A percentile compares a stretch with the other conserved stretches of the same genome.
Evolutionary conservation across 2,113 vertebrate species (phyloP).

Genomic region (Hemiprocne comata): DNA sequence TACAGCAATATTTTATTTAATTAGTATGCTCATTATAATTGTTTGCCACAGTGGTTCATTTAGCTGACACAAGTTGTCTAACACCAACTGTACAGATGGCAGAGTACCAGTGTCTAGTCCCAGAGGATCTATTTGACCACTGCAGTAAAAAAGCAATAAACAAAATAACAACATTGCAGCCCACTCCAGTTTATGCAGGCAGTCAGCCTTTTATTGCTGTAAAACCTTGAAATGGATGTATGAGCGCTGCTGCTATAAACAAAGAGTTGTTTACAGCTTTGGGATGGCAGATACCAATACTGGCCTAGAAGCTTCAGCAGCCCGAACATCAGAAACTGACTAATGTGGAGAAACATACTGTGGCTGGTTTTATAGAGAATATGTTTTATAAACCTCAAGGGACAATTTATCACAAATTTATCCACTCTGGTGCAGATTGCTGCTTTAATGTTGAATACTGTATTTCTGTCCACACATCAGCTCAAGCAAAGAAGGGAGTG

Average conservation of each 20-base stretch:
- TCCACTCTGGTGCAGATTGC: constrained; percentile 80
- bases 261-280: constrained; percentile 83
- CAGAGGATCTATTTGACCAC: constrained; percentile 87
- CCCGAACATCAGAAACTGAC: constrained; percentile 75
- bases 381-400: constrained; percentile 84
- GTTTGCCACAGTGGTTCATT: constrained; percentile 72
- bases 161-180: constrained; percentile 85
- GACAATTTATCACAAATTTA: constrained; percentile 90
- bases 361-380: constrained; percentile 77
- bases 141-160: constrained; percentile 90
- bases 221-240: constrained; percentile 88
- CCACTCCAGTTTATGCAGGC: constrained; percentile 86
- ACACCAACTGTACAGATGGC: constrained; percentile 78
- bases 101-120: constrained; percentile 76
- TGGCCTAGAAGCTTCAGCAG: constrained; percentile 75
- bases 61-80: constrained; percentile 77
- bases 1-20: constrained; percentile 72
- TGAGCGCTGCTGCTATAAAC: constrained; percentile 78
- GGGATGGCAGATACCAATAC: constrained; percentile 69
- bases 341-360: constrained; percentile 77
- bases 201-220: constrained; percentile 87
- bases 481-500: neutral
- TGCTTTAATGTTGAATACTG: constrained; percentile 75
- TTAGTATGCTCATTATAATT: constrained; percentile 78
- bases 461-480: constrained; percentile 68